Conservation (phyloP, 2,888 invertebrate species). For the Lysandra bellargus region DNA sequence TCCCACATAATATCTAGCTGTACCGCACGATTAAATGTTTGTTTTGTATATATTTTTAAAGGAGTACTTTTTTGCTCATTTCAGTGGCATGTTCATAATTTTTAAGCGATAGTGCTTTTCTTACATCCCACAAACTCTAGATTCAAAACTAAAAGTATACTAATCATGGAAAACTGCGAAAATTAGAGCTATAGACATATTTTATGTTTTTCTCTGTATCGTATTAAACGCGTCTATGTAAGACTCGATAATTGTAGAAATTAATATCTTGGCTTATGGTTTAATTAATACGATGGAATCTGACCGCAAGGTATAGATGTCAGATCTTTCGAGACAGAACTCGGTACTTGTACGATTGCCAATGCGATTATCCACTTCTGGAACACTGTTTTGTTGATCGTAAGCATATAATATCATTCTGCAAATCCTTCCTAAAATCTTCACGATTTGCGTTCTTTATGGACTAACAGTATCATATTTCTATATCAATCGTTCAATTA, state of each 20-base stretch:
- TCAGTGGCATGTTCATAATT: not conserved
- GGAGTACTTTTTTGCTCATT: not conserved
- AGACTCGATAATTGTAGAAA: conserved; percentile 17
- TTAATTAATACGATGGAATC: conserved; percentile 8
- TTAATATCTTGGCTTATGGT: not conserved
- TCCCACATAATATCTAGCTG: conserved; percentile 17
- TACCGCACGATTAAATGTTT: not conserved
- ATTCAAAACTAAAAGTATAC: not conserved
- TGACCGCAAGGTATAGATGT: conserved; percentile 7
- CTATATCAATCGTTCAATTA: not conserved
- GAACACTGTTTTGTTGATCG: not conserved
- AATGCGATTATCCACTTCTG: not conserved
- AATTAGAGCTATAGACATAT: not conserved
- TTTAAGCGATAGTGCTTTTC: not conserved
- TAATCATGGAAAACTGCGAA: not conserved
- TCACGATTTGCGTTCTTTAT: not conserved
- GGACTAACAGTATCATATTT: not conserved
- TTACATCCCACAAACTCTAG: not conserved
- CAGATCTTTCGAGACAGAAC: conserved; percentile 19
- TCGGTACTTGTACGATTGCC: conserved; percentile 7
- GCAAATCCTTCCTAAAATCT: not conserved
- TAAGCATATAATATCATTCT: not conserved
- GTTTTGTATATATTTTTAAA: not conserved
- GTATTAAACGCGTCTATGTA: not conserved
- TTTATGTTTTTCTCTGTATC: not conserved